phyloP scores from a whole-genome alignment of 2,113 vertebrate species.

The Hippolais icterina region DNA sequence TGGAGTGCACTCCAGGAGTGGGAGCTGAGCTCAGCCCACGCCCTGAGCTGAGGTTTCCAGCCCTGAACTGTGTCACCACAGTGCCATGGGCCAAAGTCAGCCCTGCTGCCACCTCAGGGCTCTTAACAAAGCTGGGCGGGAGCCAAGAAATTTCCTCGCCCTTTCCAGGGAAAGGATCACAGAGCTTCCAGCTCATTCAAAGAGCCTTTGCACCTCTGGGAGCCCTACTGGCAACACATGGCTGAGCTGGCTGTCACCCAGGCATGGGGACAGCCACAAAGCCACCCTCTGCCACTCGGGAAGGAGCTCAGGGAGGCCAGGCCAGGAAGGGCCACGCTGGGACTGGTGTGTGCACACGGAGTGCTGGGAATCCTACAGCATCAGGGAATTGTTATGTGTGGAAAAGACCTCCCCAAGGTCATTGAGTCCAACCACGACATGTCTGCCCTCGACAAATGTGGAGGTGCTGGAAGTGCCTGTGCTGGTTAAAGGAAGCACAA shows the following conservation, averaged over 20 bases:
- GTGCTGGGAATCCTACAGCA: neutral
- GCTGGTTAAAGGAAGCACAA: neutral
- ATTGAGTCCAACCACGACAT: fast-evolving
- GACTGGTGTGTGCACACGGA: fast-evolving
- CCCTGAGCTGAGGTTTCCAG: neutral
- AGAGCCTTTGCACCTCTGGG: conserved; percentile 6
- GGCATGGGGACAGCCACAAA: neutral
- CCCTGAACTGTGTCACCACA: conserved; percentile 9
- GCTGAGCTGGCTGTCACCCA: conserved; percentile 17
- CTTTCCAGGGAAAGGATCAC: neutral
- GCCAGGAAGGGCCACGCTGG: neutral
- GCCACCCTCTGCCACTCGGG: neutral
- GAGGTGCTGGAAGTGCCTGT: neutral
- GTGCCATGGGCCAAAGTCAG: conserved; percentile 5
- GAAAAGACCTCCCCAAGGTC: neutral
- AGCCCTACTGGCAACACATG: neutral
- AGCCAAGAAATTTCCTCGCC: neutral
- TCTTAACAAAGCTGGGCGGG: neutral
- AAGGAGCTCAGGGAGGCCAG: neutral
- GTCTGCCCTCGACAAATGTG: fast-evolving
- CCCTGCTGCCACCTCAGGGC: neutral
- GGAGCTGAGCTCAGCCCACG: neutral
- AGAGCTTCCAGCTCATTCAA: neutral
- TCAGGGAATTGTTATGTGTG: fast-evolving
- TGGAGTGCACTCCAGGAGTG: neutral